Evolutionary conservation across 2,797 vertebrate genomes (phyloP), one percentile per base, ranked within the genome.

Genomic region (Notolepis coatsorum): DNA sequence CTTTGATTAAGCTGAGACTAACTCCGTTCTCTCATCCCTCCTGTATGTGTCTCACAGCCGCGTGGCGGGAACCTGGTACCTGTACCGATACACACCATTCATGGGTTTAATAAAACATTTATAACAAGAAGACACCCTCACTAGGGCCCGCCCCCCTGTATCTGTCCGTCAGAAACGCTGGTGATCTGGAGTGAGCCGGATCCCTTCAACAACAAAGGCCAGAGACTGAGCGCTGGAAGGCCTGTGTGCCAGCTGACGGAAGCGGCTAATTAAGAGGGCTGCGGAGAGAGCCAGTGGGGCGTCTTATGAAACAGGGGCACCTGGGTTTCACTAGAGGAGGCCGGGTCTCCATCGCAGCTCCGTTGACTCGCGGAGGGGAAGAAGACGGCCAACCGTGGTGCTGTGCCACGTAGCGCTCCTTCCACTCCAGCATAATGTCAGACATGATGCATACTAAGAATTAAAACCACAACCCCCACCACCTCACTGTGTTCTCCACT

Each of bases 251-350:
- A 88, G 85, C 82, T 84, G 85, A 90, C 53, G 64, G 84, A 82
- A 87, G 77, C 68, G 5, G 20, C 81, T 90, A 90, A 89, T 90
- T 90, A 89, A 83, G 84, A 88, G 80, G 81, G 74, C 68, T 81
- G 79, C n/a, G n/a, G n/a, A n/a, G 61, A 76, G 84, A 82, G 79
- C 68, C 81, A 23, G 83, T 56, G 74, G 86, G 83, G 82, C 37
- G 79, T 67, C 80, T 84, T 75, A 86, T 84, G 79, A 87, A 90
- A 90, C 80, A 85, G 73, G 75, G 85, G 80, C 87, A 87, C 86
- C 87, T 85, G 84, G 87, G 83, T 84, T 89, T 87, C 88, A 75
- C 76, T 65, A 63, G 78, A 85, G 80, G 81, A 73, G 84, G 84
- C 62, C 23, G 68, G 75, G 75, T 68, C 82, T 69, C 80, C 80